Evolutionary conservation across 2,888 invertebrate genomes (phyloP).

Genomic region (Brachypalpus laphriformis): DNA sequence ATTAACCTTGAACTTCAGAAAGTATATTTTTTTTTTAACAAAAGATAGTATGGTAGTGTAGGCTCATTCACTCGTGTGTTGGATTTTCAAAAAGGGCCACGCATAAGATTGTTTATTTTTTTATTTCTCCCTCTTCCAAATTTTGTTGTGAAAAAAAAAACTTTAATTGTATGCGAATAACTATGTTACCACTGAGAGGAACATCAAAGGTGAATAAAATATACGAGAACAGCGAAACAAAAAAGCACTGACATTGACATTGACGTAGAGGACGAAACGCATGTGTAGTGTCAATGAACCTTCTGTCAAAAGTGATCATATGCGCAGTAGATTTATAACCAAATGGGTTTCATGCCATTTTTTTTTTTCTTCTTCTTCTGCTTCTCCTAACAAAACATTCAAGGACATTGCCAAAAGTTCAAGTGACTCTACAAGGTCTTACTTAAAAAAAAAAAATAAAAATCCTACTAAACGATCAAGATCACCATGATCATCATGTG

Average conservation of each 20-base stretch:
- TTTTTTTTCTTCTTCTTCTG: neutral
- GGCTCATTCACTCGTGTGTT: no score
- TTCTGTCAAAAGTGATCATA: slow-evolving; percentile 37
- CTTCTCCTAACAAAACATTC: slow-evolving; percentile 53
- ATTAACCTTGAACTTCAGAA: slow-evolving; percentile 82
- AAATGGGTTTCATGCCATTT: slow-evolving; percentile 21
- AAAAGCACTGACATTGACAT: slow-evolving; percentile 64
- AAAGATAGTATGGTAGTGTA: neutral
- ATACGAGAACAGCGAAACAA: neutral
- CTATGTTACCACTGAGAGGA: slow-evolving; percentile 45
- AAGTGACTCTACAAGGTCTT: slow-evolving; percentile 71
- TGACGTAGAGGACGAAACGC: slow-evolving; percentile 55
- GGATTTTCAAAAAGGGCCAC: slow-evolving; percentile 51
- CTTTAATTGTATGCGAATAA: slow-evolving; percentile 67
- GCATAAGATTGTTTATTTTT: slow-evolving; percentile 52
- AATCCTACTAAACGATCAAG: slow-evolving; percentile 43
- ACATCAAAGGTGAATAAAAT: slow-evolving; percentile 41
- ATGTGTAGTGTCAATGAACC: slow-evolving; percentile 62
- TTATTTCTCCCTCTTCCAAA: neutral
- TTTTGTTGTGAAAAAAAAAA: slow-evolving; percentile 9
- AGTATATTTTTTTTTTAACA: slow-evolving; percentile 1
- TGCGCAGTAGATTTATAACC: slow-evolving; percentile 61
- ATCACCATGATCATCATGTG: slow-evolving; percentile 32
- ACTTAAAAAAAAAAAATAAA: slow-evolving; percentile 7
- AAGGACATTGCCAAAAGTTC: slow-evolving; percentile 73